Evolutionary conservation across 2,113 vertebrate species (phyloP).

Genomic region (Mixornis gularis): DNA sequence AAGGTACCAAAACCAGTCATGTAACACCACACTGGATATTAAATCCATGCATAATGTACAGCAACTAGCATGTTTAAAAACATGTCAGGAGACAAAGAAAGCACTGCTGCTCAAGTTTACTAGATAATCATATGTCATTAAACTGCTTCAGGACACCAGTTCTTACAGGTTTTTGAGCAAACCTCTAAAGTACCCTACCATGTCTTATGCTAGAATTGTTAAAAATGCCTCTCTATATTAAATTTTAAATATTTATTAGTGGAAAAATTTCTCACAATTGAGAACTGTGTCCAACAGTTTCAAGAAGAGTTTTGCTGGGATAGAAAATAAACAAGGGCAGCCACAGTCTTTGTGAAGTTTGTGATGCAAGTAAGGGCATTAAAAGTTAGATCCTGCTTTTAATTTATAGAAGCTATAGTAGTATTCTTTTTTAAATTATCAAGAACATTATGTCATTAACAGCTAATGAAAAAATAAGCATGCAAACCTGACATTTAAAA

Average conservation of each 20-base stretch:
- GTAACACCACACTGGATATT: background rate
- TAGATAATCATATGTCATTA: background rate
- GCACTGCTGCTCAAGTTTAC: background rate
- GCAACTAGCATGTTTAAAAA: background rate
- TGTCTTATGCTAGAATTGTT: background rate
- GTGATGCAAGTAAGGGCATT: background rate
- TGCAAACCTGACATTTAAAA: background rate
- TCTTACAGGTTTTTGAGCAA: background rate
- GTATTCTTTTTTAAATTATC: background rate
- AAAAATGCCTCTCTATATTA: background rate
- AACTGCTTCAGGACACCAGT: background rate
- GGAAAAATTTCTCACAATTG: background rate
- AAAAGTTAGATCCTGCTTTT: background rate
- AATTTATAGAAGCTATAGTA: background rate
- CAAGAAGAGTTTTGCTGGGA: background rate
- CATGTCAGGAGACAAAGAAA: background rate
- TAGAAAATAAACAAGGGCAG: background rate
- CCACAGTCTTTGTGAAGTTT: background rate
- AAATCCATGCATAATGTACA: background rate
- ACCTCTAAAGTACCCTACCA: background rate
- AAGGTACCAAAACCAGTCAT: background rate
- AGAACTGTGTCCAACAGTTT: background rate
- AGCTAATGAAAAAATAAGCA: background rate
- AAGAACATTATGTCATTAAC: background rate
- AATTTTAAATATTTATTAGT: background rate